Percentiles rank a stretch among this genome's conserved stretches.
These are phyloP conservation scores for Hemichromis elongatus DNA, from an alignment of 2,113 vertebrate genomes.

Conservation along the genomic window DNA sequence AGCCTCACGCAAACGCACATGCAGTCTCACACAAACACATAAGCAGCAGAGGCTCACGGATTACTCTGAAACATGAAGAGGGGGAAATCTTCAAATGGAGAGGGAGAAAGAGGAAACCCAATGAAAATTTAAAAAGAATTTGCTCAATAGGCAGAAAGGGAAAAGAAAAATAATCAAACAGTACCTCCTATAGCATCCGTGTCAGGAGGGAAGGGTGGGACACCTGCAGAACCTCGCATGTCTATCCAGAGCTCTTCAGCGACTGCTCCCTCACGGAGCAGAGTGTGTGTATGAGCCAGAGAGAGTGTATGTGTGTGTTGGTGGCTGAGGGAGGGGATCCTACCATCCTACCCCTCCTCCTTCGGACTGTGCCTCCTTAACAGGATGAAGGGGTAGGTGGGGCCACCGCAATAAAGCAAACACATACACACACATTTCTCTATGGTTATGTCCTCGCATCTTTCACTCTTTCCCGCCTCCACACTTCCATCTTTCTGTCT, in stretches of 20 bases:
- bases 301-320: slow-evolving; percentile 42
- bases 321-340: slow-evolving; percentile 67
- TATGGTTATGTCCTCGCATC: slow-evolving; percentile 54
- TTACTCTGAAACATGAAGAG: slow-evolving; percentile 12
- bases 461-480: slow-evolving; percentile 61
- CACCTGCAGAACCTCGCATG: slow-evolving; percentile 66
- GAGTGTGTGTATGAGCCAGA: slow-evolving; percentile 55
- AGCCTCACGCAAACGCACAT: slow-evolving; percentile 29
- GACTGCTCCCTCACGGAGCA: slow-evolving; percentile 74
- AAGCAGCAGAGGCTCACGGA: slow-evolving; percentile 21
- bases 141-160: background rate
- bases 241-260: slow-evolving; percentile 63
- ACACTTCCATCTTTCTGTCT: slow-evolving; percentile 56
- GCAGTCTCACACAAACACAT: slow-evolving; percentile 11
- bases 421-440: slow-evolving; percentile 50
- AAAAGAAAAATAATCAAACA: background rate
- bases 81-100: background rate
- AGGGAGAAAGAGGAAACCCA: background rate
- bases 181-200: slow-evolving; percentile 66
- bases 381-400: slow-evolving; percentile 72
- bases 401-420: slow-evolving; percentile 70
- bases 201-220: slow-evolving; percentile 61
- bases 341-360: slow-evolving; percentile 70
- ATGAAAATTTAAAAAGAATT: background rate
- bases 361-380: slow-evolving; percentile 66